Percentiles rank a stretch among this genome's conserved stretches.
Evolutionary conservation across 2,113 vertebrate species (phyloP).

Genomic region (Leucopsar rothschildi): DNA sequence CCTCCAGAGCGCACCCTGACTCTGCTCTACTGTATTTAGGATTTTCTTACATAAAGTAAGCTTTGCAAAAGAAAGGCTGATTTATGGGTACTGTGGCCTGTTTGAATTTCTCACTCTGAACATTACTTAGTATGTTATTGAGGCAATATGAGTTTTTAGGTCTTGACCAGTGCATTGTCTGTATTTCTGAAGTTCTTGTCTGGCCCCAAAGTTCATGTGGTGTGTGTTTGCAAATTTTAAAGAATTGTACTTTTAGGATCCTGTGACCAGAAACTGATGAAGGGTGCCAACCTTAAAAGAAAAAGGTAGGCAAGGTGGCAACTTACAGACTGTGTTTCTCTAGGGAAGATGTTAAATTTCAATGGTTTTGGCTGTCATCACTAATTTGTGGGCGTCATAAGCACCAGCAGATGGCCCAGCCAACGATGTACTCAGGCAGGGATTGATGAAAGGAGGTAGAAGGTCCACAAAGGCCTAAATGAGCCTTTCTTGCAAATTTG

Average conservation of each 20-base stretch:
- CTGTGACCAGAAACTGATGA: not conserved
- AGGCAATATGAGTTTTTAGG: not conserved
- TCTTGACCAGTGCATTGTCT: not conserved
- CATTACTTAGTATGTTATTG: not conserved
- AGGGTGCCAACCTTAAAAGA: not conserved
- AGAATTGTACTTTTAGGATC: not conserved
- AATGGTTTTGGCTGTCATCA: not conserved
- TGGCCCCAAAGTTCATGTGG: not conserved
- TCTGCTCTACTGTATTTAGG: not conserved
- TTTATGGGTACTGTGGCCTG: not conserved
- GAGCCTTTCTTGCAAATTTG: constrained; percentile 40
- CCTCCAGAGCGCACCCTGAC: not conserved
- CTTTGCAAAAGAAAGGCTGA: not conserved
- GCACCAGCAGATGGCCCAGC: constrained; percentile 31
- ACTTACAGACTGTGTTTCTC: not conserved
- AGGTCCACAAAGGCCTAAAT: constrained; percentile 29
- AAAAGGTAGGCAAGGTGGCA: not conserved
- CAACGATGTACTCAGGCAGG: not conserved
- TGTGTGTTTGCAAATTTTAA: not conserved
- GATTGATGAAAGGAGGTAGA: constrained; percentile 13
- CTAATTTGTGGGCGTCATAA: not conserved
- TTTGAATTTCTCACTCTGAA: not conserved
- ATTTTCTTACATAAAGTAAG: not conserved
- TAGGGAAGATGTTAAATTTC: not conserved
- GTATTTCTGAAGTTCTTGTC: not conserved